Evolutionary conservation across 2,113 vertebrate genomes (phyloP).

Genomic region (Microcebus murinus): DNA sequence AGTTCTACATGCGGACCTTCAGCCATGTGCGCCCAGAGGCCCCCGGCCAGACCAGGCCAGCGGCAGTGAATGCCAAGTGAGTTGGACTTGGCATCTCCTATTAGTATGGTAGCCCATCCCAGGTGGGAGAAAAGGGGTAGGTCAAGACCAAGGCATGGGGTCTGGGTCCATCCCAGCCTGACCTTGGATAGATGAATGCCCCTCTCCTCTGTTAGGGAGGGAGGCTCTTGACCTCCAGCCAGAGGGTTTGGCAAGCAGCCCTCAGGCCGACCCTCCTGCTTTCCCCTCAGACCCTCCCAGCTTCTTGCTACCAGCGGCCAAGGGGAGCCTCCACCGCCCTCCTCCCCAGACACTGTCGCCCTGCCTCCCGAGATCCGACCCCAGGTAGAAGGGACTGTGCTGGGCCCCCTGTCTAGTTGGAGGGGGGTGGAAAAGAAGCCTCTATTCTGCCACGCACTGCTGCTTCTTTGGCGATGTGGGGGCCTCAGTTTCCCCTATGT

Average conservation of each 20-base stretch:
- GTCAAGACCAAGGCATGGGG: background rate
- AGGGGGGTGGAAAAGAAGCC: background rate
- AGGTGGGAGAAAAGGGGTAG: constrained; percentile 14
- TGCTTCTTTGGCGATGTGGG: background rate
- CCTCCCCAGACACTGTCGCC: constrained; percentile 65
- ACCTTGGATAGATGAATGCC: background rate
- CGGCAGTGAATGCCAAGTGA: constrained; percentile 80
- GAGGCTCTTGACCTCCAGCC: background rate
- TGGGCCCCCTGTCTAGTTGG: background rate
- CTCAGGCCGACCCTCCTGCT: background rate
- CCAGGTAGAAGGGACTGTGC: constrained; percentile 79
- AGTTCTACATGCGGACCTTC: constrained; percentile 85
- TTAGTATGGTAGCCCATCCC: background rate
- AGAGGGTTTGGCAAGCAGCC: background rate
- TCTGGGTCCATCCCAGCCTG: background rate
- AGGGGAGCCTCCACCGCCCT: constrained; percentile 56
- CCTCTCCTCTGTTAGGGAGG: background rate
- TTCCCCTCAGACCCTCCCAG: constrained; percentile 72
- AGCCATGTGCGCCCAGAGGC: constrained; percentile 89
- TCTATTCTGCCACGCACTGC: background rate
- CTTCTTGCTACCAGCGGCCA: constrained; percentile 45
- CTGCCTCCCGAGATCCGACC: constrained; percentile 58
- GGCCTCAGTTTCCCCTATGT: background rate
- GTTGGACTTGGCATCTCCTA: constrained; percentile 79
- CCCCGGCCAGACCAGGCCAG: constrained; percentile 83